Evolutionary conservation across 2,888 invertebrate species (phyloP).

Genomic region (Siphlonurus alternatus): DNA sequence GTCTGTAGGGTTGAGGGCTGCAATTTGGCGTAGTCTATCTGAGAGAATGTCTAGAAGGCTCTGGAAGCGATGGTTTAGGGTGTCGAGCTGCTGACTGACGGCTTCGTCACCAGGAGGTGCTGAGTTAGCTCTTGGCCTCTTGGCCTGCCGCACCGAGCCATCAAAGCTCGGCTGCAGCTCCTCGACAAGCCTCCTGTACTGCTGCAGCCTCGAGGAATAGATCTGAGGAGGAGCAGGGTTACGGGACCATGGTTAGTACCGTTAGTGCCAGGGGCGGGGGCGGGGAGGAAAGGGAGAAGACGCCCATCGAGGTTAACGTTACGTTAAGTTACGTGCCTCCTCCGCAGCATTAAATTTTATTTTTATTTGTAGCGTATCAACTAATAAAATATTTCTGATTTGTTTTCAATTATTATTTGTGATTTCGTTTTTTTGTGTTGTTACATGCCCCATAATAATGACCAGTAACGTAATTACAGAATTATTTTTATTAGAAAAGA

Average conservation of each 20-base stretch:
- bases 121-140: constrained; percentile 22
- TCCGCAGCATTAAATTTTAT: no score
- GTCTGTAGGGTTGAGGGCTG: constrained; percentile 50
- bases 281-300: neutral
- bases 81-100: constrained; percentile 61
- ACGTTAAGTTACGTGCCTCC: neutral
- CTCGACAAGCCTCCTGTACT: constrained; percentile 64
- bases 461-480: no score
- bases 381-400: no score
- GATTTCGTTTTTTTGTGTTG: no score
- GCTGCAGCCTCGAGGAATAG: constrained; percentile 69
- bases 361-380: no score
- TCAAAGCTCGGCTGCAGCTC: constrained; percentile 69
- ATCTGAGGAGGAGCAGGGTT: constrained; percentile 47
- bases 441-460: no score
- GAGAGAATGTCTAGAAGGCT: constrained; percentile 49
- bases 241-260: constrained; percentile 32
- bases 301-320: neutral
- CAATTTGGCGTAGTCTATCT: constrained; percentile 48
- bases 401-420: no score
- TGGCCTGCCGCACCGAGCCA: constrained; percentile 27
- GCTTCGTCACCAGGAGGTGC: constrained; percentile 45
- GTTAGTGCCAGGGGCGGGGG: constrained; percentile 1
- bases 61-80: constrained; percentile 62
- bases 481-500: no score